Evolutionary conservation across 2,113 vertebrate genomes (phyloP), one percentile per base, ranked within the genome.

Genomic region (Scatophagus argus): DNA sequence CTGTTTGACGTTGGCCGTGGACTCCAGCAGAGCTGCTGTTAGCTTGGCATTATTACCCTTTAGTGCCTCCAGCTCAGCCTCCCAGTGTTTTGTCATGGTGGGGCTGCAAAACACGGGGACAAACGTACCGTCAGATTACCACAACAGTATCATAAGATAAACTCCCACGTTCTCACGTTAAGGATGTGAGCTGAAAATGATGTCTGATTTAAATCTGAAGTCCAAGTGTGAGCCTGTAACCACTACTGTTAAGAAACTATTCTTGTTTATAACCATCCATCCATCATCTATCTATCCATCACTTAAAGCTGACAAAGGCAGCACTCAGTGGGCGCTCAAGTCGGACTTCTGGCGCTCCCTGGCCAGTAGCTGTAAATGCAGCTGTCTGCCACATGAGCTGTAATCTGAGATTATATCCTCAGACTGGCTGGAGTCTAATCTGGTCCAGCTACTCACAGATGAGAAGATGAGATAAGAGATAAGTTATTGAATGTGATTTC

Each of bases 1-100:
- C 95, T 99, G 98, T 94, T 99, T 99, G 78, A 99, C 98, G 1
- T 99, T 99, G 95, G 97, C 98, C 83, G 98, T 99, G 90, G 98
- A 99, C 91, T 99, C 98, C 92, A 99, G 93, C 83, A 99, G 95
- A 62, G 98, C 98, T 51, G 98, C 96, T 16, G 98, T 99, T 83
- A 99, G 96, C 79, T 99, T 99, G 89, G 98, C 98, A 2, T 99
- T 99, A 92, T 99, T 99, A 87, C 97, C 97, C 93, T 99, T 99
- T 64, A 99, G 97, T 0, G 98, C 96, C 69, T 97, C 97, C 88
- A 99, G 94, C 91, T 99, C 98, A 83, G 98, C 98, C 88, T 99
- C 98, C 98, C 98, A 99, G 43, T 99, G 98, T 92, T 99, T 99
- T 91, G 95, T 98, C 95, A 95, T 93, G 65, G 91, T 89, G 1